Evolutionary conservation across 30 jellyfish, hydroid and myxozoan genomes (phyloP), one percentile per base, ranked within the genome.

Genomic region (Cassiopea xamachana): DNA sequence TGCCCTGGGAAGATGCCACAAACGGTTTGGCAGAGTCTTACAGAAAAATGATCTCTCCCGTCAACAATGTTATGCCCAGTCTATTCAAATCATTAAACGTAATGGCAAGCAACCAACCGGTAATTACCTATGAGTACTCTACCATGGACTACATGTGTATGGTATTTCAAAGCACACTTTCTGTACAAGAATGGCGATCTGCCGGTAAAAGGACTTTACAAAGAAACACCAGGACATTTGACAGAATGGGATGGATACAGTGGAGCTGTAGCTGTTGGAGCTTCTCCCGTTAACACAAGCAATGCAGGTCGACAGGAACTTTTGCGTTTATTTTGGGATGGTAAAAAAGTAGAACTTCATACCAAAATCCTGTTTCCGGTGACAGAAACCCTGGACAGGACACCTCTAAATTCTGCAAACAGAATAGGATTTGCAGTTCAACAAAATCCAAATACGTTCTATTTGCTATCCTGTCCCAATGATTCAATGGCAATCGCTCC

Each of bases 401-500:
- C 80, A 19, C 80, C 80, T 2, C 51, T 71, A 19, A 71, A 71
- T 71, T 71, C 27, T 19, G 80, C n/a, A 6, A 71, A 71, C 55
- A 17, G 80, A 2, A 6, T 71, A 1, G 2, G 10, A 18, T 19
- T 71, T 7, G 55, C 15, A 17, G n/a, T 71, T 19, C 50, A 19
- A 7, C 50, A 39, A 12, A 15, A 67, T 15, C 8, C 7, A 6
- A 0, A 16, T 2, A 19, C 76, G 8, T 67, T 14, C 46, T 67
- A 71, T 55, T 55, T 43, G 55, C 55, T 71, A 18, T 71, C 80
- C 15, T 6, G 80, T 12, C 80, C 80, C 2, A 71, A 71, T 19
- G 15, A 67, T 15, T 19, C 80, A 7, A 55, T 2, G n/a, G 80
- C 55, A 8, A 18, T 4, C n/a, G n/a, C 50, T 12, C 6, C 10